Base-by-base conservation (phyloP, 2,113 vertebrate species). In the Falco punctatus region DNA sequence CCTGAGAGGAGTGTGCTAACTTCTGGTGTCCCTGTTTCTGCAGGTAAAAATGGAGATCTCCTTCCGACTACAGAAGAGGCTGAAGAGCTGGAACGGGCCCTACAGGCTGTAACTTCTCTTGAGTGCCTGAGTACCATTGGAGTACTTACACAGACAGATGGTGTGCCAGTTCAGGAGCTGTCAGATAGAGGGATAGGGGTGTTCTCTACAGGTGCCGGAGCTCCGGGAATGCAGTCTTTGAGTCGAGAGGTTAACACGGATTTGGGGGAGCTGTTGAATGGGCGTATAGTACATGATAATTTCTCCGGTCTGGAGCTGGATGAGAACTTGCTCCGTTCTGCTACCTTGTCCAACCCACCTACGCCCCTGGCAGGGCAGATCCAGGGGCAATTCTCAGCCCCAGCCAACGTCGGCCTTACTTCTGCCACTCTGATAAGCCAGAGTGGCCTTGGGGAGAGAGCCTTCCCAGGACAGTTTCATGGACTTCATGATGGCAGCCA, bases 1-100 rank as follows among this genome's bases (percentile, higher is more conserved):
- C 44, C 21, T 40, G 58, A 52, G 73, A 40, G 70, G 69, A 88
- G 40, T 1, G 0, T 9, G 3, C 92, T 94, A 86, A 96, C 44
- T 54, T 33, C 26, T 81, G 83, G 9, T 91, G 87, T 97, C 83
- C 80, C 40, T 93, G 70, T 96, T 97, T 82, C 70, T 96, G 51
- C 93, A 99, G 99, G 99, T 97, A 99, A 99, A 97, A 99, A 99
- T 13, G 99, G 99, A 87, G 99, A 99, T 93, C 98, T 99, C 75
- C 98, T 99, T 85, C 99, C 99, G 1, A 99, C 99, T 28, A 99
- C 99, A 9, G 99, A 99, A 98, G 99, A 99, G 97, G 99, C 99
- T 4, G 99, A 99, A 97, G 99, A 99, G 97, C 98, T 99, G 94
- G 99, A 99, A 91, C 98, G 99, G 79, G 99, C 99, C 35, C 98